phyloP scores from a whole-genome alignment of 2,113 vertebrate species.

The Meleagris gallopavo region DNA sequence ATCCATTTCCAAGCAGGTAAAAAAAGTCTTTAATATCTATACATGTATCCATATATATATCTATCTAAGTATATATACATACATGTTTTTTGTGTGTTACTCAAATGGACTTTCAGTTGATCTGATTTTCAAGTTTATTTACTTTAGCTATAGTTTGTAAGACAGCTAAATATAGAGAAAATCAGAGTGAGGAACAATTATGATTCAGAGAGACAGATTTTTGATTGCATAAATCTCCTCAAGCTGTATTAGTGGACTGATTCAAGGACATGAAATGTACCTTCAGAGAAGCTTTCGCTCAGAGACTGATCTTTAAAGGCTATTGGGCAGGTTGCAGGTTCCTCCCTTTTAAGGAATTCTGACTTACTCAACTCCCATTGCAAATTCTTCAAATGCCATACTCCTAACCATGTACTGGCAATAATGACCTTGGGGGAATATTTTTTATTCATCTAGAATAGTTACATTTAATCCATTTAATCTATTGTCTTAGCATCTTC shows the following conservation, averaged over 20 bases:
- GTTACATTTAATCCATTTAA: constrained; percentile 9
- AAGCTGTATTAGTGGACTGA: background rate
- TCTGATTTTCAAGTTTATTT: background rate
- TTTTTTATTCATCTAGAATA: background rate
- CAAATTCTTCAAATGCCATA: background rate
- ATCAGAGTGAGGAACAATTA: background rate
- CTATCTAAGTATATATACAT: too few relatives aligned
- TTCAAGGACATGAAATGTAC: background rate
- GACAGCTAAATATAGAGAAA: background rate
- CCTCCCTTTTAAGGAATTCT: background rate
- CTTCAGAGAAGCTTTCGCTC: background rate
- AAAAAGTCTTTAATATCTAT: background rate
- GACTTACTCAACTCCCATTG: background rate
- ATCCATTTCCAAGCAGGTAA: background rate
- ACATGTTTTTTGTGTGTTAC: background rate
- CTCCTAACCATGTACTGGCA: background rate
- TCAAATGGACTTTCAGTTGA: background rate
- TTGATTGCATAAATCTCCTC: background rate
- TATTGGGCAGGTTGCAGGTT: background rate
- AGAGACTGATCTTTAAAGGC: background rate
- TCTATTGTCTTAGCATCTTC: background rate
- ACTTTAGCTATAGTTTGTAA: background rate
- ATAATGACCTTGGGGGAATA: background rate
- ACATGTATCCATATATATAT: too few relatives aligned
- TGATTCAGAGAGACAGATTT: background rate